Evolutionary conservation across 2,797 vertebrate genomes (phyloP).

Genomic region (Peromyscus eremicus): DNA sequence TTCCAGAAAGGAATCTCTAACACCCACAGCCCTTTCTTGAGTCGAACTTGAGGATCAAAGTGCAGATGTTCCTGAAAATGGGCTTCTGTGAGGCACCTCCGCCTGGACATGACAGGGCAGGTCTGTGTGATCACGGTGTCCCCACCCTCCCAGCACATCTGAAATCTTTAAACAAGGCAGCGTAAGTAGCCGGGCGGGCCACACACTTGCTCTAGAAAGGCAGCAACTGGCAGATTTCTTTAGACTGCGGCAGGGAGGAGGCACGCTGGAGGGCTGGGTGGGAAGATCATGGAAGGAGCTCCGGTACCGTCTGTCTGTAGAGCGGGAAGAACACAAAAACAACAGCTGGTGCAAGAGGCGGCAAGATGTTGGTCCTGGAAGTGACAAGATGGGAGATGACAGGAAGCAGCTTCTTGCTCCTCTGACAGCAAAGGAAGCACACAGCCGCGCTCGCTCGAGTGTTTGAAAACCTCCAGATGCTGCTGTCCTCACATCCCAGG

Average conservation of each 20-base stretch:
- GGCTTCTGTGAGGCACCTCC: not conserved
- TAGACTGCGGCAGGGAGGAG: constrained; percentile 66
- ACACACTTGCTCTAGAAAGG: constrained; percentile 83
- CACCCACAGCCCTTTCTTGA: not conserved
- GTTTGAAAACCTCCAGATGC: constrained; percentile 96
- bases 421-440: constrained; percentile 91
- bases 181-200: constrained; percentile 81
- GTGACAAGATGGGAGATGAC: constrained; percentile 99
- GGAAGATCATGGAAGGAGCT: constrained; percentile 84
- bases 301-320: constrained; percentile 93
- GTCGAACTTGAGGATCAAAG: not conserved
- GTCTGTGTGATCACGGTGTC: not conserved
- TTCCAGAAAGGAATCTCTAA: not conserved
- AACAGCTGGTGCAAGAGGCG: constrained; percentile 95
- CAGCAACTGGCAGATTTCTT: constrained; percentile 83
- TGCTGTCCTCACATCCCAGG: constrained; percentile 90
- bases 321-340: constrained; percentile 90
- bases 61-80: not conserved
- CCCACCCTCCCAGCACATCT: constrained; percentile 33
- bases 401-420: constrained; percentile 97
- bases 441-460: constrained; percentile 90
- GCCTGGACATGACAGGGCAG: not conserved
- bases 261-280: not conserved
- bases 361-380: constrained; percentile 96
- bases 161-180: constrained; percentile 83